Evolutionary conservation across 92 coral and sea anemone genomes (phyloP).

Genomic region (Montipora capitata): DNA sequence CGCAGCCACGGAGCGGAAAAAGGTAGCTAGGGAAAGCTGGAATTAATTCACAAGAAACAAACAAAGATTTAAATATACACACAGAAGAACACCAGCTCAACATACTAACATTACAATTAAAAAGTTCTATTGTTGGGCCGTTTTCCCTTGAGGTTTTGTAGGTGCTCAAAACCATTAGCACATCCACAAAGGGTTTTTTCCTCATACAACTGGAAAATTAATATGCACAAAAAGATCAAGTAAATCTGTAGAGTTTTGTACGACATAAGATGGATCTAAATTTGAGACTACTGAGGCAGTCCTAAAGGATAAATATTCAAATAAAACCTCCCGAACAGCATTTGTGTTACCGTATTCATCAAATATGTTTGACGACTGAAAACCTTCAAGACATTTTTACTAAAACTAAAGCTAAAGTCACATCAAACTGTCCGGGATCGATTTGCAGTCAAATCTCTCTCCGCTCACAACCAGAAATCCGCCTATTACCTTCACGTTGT

Average conservation of each 20-base stretch:
- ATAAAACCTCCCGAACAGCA: not conserved
- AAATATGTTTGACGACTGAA: not conserved
- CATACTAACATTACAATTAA: not conserved
- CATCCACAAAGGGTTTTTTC: not conserved
- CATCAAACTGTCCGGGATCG: not conserved
- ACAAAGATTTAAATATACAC: conserved; percentile 1
- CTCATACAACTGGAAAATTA: not conserved
- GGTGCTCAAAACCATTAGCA: not conserved
- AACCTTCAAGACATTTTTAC: not conserved
- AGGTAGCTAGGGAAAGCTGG: not conserved
- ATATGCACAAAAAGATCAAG: not conserved
- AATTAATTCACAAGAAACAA: not conserved
- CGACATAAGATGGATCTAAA: not conserved
- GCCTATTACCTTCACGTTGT: not conserved
- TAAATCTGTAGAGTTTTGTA: not conserved
- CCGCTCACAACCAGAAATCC: not conserved
- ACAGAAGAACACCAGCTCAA: not conserved
- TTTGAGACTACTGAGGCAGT: not conserved
- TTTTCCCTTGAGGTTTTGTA: not conserved
- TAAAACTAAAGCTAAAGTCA: not conserved
- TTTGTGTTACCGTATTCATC: not conserved
- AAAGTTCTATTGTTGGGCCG: not conserved
- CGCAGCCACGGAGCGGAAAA: not conserved
- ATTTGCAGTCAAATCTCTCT: not conserved
- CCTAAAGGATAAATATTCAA: not conserved